Evolutionary conservation across 2,888 invertebrate genomes (phyloP).

Genomic region (Macrophya annulata): DNA sequence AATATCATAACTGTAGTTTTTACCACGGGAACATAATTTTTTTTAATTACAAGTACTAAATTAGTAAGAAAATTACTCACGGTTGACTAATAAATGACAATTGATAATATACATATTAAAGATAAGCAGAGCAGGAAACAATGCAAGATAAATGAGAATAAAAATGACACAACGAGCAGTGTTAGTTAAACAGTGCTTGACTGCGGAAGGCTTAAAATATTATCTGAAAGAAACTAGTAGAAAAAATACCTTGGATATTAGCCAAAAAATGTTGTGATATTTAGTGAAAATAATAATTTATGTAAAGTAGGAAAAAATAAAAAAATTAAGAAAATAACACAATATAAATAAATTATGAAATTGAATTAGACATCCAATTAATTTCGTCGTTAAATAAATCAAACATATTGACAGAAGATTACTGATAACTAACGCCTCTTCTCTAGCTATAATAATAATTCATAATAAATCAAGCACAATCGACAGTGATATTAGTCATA

Average conservation of each 20-base stretch:
- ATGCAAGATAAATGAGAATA: constrained; percentile 10
- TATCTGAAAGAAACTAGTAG: not conserved
- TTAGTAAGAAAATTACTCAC: not conserved
- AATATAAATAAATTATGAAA: not conserved
- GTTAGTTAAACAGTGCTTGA: not conserved
- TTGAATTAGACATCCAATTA: no score
- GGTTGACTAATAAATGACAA: constrained; percentile 15
- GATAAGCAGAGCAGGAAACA: constrained; percentile 32
- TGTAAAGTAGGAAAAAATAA: no score
- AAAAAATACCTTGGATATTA: not conserved
- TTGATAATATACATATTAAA: not conserved
- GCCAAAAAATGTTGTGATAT: not conserved
- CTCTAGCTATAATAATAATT: not conserved
- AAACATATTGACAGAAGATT: not conserved
- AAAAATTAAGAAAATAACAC: not conserved
- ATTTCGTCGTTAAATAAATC: not conserved
- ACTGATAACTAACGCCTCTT: not conserved
- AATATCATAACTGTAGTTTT: not conserved
- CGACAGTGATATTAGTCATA: constrained; percentile 7
- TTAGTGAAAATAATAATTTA: not conserved
- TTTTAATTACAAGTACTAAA: not conserved
- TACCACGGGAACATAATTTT: not conserved
- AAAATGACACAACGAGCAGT: constrained; percentile 3
- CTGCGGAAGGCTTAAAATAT: not conserved
- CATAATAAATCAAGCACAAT: not conserved